phyloP scores from a whole-genome alignment of 2,113 vertebrate genomes.

The Porphyrio hochstetteri region DNA sequence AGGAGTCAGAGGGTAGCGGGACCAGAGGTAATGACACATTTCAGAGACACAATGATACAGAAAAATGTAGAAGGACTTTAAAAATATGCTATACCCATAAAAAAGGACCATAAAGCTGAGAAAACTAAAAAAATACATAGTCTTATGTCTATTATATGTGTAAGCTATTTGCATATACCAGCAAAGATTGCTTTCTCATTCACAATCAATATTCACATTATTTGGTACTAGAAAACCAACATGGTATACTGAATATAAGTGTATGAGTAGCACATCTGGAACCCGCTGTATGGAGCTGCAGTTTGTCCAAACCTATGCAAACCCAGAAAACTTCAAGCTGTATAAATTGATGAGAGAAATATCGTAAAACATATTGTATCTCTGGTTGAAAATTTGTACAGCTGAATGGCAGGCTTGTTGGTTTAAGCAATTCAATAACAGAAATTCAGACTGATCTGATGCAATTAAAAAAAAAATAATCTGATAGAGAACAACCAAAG shows the following conservation, averaged over 20 bases:
- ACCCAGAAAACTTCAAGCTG: background rate
- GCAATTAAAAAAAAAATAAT: background rate
- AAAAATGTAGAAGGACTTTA: background rate
- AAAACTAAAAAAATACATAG: background rate
- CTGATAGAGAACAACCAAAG: background rate
- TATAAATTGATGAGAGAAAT: background rate
- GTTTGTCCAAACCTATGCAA: background rate
- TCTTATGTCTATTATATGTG: background rate
- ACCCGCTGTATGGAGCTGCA: background rate
- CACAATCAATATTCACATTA: background rate
- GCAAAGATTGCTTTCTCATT: background rate
- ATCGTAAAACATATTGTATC: background rate
- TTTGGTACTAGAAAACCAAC: background rate
- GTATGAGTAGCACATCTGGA: background rate
- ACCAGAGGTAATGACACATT: background rate
- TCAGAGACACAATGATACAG: background rate
- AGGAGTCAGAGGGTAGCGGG: background rate
- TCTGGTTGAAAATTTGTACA: background rate
- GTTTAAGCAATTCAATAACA: background rate
- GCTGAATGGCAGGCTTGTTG: background rate
- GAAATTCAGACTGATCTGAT: background rate
- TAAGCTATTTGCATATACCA: background rate
- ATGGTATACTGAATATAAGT: background rate
- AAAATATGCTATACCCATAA: background rate
- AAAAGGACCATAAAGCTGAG: background rate